A percentile compares a stretch with the other conserved stretches of the same genome.
phyloP scores from a whole-genome alignment of 2,113 vertebrate genomes.

The Gobiocypris rarus region DNA sequence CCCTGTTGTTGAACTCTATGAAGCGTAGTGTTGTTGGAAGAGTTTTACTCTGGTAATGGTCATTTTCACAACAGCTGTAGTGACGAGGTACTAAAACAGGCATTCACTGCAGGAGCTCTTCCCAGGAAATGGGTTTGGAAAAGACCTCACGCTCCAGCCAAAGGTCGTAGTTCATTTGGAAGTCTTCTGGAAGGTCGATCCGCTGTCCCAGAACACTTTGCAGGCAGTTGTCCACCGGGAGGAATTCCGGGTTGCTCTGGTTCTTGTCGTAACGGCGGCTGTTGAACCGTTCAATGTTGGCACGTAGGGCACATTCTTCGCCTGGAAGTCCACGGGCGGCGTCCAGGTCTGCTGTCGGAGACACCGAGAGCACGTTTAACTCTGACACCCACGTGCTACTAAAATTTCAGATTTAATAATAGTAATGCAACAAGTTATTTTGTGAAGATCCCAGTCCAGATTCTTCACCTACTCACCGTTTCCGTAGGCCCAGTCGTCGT shows the following conservation, averaged over 20 bases:
- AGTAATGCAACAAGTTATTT: not conserved
- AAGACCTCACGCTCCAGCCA: slow-evolving; percentile 99
- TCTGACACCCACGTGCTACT: not conserved
- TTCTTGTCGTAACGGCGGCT: slow-evolving; percentile 90
- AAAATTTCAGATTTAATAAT: not conserved
- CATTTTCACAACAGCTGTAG: not conserved
- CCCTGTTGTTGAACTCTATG: slow-evolving; percentile 2
- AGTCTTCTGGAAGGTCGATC: slow-evolving; percentile 93
- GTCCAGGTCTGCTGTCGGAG: slow-evolving; percentile 84
- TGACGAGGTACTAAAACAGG: not conserved
- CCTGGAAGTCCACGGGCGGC: slow-evolving; percentile 99
- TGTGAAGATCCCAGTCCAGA: not conserved
- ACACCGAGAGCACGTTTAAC: slow-evolving; percentile 10
- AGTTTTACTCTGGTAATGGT: slow-evolving; percentile 1
- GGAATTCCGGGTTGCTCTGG: slow-evolving; percentile 91
- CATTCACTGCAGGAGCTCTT: slow-evolving; percentile 91
- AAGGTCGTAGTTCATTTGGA: slow-evolving; percentile 98
- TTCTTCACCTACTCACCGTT: slow-evolving; percentile 81
- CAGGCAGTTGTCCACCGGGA: slow-evolving; percentile 96
- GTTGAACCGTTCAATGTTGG: slow-evolving; percentile 97
- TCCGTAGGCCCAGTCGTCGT: slow-evolving; percentile 97
- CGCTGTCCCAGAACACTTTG: slow-evolving; percentile 97
- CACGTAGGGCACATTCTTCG: slow-evolving; percentile 93
- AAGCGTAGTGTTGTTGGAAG: slow-evolving; percentile 20
- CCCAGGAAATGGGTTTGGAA: slow-evolving; percentile 97